Base-by-base conservation (phyloP, 2,797 vertebrate species). In the Schizopygopsis malacanthus region DNA sequence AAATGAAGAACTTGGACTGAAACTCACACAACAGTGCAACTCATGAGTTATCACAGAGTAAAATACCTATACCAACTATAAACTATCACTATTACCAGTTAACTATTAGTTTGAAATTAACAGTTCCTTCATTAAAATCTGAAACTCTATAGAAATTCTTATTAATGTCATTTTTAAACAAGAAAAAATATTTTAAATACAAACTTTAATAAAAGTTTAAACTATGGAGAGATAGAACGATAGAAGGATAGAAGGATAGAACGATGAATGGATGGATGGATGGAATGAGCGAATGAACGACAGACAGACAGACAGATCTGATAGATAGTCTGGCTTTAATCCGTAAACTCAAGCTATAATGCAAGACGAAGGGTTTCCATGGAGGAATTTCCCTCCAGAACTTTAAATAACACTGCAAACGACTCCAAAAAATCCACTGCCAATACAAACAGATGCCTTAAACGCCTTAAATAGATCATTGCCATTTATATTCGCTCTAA, bases 361-460 rank as follows among this genome's bases (percentile, higher is more conserved):
- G 20, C 25, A 63, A 63, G 4, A 63, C 4, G 22, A 63, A n/a
- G 28, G 22, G 7, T 52, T 67, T 52, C 13, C 45, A 41, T 33
- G 10, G n/a, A 22, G 80, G 70, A 73, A 75, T 45, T 47, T 63
- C 70, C 54, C 70, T 25, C 28, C 52, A 61, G 25, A 83, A 22
- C 50, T 72, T 77, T 1, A 65, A 78, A 69, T 43, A n/a, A 22
- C 6, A 3, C 72, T 54, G 45, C 18, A 72, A 72, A 43, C 2
- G 11, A 43, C 10, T 54, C 28, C 10, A 69, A 15, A 28, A 28
- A 69, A 81, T 4, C 1, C 13, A 7, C 9, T 12, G 70, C 70
- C 56, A 75, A 52, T 63, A 50, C 59, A 86, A 71, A 69, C 80
- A 72, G 11, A 59, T 1, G 9, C 54, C 20, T 59, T n/a, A 56